A percentile compares a stretch with the other conserved stretches of the same genome.
phyloP scores from a whole-genome alignment of 2,888 invertebrate genomes.

The Cynaeus angustus region DNA sequence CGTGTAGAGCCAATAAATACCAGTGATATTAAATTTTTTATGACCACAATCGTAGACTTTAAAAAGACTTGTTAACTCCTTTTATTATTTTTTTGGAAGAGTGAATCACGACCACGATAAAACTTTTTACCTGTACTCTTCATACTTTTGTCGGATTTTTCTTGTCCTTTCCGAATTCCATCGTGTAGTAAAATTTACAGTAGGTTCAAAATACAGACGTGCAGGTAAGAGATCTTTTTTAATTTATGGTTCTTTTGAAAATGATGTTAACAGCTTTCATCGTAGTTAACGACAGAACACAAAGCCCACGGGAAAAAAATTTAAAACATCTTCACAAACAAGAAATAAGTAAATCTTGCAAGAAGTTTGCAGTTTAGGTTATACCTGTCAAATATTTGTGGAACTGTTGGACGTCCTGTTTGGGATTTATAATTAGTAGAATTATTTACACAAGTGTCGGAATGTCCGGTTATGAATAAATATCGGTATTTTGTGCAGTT shows the following conservation, averaged over 20 bases:
- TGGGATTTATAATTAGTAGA: slow-evolving; percentile 39
- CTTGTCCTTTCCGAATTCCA: slow-evolving; percentile 3
- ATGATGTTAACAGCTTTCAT: slow-evolving; percentile 25
- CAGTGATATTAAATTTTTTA: background rate
- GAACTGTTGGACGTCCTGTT: slow-evolving; percentile 36
- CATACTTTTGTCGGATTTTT: slow-evolving; percentile 32
- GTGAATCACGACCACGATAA: slow-evolving; percentile 3
- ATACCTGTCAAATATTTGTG: slow-evolving; percentile 39
- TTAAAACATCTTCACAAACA: slow-evolving; percentile 1
- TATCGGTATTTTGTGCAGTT: slow-evolving; percentile 37
- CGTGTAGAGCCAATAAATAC: background rate
- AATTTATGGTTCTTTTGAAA: slow-evolving; percentile 16
- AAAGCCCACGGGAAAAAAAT: slow-evolving; percentile 5
- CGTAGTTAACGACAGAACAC: slow-evolving; percentile 1
- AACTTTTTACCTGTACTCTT: slow-evolving; percentile 21
- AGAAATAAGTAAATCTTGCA: too few relatives aligned
- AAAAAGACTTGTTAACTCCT: background rate
- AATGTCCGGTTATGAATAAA: slow-evolving; percentile 30
- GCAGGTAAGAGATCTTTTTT: slow-evolving; percentile 18
- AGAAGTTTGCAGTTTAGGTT: slow-evolving; percentile 21
- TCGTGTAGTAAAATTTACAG: slow-evolving; percentile 21
- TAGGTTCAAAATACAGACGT: slow-evolving; percentile 18
- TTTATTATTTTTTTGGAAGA: slow-evolving; percentile 1
- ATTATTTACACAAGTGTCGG: slow-evolving; percentile 46
- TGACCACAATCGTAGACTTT: background rate